Conservation (phyloP, 2,888 invertebrate species). For the Theristus sp. region DNA sequence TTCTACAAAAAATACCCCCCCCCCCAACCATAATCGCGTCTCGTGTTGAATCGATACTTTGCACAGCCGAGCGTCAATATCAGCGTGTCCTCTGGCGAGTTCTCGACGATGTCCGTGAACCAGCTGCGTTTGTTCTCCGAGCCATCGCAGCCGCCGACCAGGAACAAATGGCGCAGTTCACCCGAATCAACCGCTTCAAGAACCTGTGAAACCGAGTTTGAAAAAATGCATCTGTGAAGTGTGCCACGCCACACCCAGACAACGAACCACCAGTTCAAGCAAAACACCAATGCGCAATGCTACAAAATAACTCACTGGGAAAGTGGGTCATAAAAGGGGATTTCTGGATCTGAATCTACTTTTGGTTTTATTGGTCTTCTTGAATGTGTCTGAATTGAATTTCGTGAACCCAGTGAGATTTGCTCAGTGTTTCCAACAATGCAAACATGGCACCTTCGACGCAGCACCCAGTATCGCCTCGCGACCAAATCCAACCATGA, state of each 20-base stretch:
- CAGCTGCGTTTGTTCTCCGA: constrained; percentile 19
- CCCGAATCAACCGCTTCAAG: constrained; percentile 14
- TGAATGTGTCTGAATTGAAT: too few relatives aligned
- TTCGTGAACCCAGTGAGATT: too few relatives aligned
- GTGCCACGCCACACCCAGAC: not conserved
- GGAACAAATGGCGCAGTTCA: constrained; percentile 15
- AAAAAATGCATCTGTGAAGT: not conserved
- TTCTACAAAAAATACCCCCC: too few relatives aligned
- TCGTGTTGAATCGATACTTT: constrained; percentile 13
- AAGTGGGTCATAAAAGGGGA: too few relatives aligned
- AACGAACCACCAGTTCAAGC: too few relatives aligned
- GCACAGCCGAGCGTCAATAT: constrained; percentile 23
- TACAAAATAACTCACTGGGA: too few relatives aligned
- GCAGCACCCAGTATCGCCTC: constrained; percentile 1
- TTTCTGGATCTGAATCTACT: too few relatives aligned
- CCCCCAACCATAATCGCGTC: not conserved
- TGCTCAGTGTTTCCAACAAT: too few relatives aligned
- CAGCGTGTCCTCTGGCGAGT: constrained; percentile 16
- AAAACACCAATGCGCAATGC: too few relatives aligned
- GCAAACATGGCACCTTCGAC: not conserved
- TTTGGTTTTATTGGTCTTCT: too few relatives aligned
- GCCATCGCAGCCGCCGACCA: constrained; percentile 23
- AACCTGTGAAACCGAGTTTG: constrained; percentile 10
- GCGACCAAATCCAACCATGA: not conserved
- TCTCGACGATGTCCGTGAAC: constrained; percentile 15